Percentiles rank a stretch among this genome's conserved stretches.
Conservation (phyloP, 2,888 invertebrate genomes). For the Autographa gamma region DNA sequence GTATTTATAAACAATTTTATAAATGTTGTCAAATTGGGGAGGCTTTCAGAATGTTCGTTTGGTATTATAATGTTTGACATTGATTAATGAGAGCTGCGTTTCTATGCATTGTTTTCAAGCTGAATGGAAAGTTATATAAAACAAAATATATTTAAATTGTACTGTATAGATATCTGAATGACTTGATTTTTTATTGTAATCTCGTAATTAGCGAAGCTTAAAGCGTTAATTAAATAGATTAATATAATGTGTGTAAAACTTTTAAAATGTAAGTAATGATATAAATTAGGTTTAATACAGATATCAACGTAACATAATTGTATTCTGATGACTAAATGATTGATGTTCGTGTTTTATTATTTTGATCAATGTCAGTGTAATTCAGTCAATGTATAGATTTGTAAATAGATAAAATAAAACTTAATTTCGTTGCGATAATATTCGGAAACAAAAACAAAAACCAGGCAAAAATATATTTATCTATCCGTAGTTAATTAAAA, state of each 20-base stretch:
- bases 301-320: constrained; percentile 26
- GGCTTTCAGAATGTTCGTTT: constrained; percentile 44
- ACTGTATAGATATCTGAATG: constrained; percentile 37
- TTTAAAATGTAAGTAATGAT: constrained; percentile 31
- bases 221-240: constrained; percentile 59
- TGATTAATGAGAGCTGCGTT: constrained; percentile 26
- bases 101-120: constrained; percentile 37
- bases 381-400: not conserved
- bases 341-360: constrained; percentile 4
- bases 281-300: constrained; percentile 30
- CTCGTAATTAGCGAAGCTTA: constrained; percentile 59
- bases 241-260: constrained; percentile 50
- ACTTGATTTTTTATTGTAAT: constrained; percentile 44
- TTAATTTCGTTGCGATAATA: not conserved
- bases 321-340: constrained; percentile 1
- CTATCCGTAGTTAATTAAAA: no score
- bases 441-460: not conserved
- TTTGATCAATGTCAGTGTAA: constrained; percentile 13
- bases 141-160: constrained; percentile 18
- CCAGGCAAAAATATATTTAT: no score
- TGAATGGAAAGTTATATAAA: constrained; percentile 27
- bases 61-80: constrained; percentile 40
- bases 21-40: constrained; percentile 71
- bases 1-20: constrained; percentile 76
- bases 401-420: not conserved